These are phyloP conservation scores for Ophiodon elongatus DNA, from an alignment of 2,113 vertebrate genomes.

Conservation along the genomic window DNA sequence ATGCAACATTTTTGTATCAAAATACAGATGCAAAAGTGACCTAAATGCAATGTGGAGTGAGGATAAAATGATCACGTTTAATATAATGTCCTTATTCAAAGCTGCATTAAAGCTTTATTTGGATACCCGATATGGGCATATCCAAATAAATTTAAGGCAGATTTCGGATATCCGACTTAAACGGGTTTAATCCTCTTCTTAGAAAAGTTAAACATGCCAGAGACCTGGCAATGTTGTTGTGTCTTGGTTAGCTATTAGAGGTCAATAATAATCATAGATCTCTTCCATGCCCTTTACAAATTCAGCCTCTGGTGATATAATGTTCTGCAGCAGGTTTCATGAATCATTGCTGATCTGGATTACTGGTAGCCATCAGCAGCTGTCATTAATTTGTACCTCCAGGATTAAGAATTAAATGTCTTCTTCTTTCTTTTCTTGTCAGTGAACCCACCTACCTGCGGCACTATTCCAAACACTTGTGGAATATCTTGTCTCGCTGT, in stretches of 20 bases:
- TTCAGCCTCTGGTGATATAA: constrained; percentile 27
- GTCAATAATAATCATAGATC: constrained; percentile 39
- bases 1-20: background rate
- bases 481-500: background rate
- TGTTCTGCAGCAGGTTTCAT: constrained; percentile 25
- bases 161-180: background rate
- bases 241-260: constrained; percentile 10
- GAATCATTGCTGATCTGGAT: constrained; percentile 53
- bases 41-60: background rate
- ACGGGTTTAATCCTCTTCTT: constrained; percentile 31
- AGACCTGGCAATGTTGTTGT: constrained; percentile 7
- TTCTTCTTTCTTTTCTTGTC: constrained; percentile 2
- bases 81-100: background rate
- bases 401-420: constrained; percentile 28
- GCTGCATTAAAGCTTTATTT: background rate
- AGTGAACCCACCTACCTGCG: constrained; percentile 18
- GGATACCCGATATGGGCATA: no score
- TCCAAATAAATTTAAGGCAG: background rate
- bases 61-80: background rate
- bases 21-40: background rate
- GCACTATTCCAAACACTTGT: constrained; percentile 10
- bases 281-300: constrained; percentile 23
- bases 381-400: constrained; percentile 37
- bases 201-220: background rate
- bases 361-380: constrained; percentile 35